Conservation (phyloP, 2,888 invertebrate genomes). For the Stenolophus ochropezus region DNA sequence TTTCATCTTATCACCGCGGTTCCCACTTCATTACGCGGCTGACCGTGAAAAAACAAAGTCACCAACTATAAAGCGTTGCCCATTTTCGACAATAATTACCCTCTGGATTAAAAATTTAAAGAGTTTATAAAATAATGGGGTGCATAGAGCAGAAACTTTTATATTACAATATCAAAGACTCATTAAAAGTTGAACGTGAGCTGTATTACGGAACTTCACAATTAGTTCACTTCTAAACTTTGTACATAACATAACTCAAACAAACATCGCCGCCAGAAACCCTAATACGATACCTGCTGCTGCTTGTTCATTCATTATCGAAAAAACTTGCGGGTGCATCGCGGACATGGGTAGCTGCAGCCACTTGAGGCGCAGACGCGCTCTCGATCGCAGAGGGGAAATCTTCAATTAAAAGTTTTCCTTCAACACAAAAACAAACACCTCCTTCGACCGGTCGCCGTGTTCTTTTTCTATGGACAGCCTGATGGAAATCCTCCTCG, state of each 20-base stretch:
- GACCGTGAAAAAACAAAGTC: slow-evolving; percentile 48
- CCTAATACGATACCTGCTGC: slow-evolving; percentile 55
- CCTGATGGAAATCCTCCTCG: slow-evolving; percentile 57
- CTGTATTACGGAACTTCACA: slow-evolving; percentile 60
- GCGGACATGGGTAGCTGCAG: slow-evolving; percentile 50
- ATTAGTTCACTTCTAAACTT: slow-evolving; percentile 61
- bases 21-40: slow-evolving; percentile 24
- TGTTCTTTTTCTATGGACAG: slow-evolving; percentile 59
- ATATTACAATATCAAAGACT: slow-evolving; percentile 61
- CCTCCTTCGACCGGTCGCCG: slow-evolving; percentile 49
- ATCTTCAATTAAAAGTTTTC: slow-evolving; percentile 64
- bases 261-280: slow-evolving; percentile 58
- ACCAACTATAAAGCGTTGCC: slow-evolving; percentile 8
- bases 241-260: slow-evolving; percentile 60
- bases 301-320: slow-evolving; percentile 59
- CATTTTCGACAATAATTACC: slow-evolving; percentile 59
- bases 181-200: slow-evolving; percentile 61
- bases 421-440: slow-evolving; percentile 61
- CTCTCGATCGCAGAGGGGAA: slow-evolving; percentile 57
- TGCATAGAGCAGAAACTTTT: slow-evolving; percentile 60
- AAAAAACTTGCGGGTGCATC: slow-evolving; percentile 45
- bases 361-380: neutral
- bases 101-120: slow-evolving; percentile 60
- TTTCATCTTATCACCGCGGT: slow-evolving; percentile 16
- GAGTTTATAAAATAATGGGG: slow-evolving; percentile 60